Evolutionary conservation across 2,113 vertebrate genomes (phyloP), one percentile per base, ranked within the genome.

Genomic region (Carassius carassius): DNA sequence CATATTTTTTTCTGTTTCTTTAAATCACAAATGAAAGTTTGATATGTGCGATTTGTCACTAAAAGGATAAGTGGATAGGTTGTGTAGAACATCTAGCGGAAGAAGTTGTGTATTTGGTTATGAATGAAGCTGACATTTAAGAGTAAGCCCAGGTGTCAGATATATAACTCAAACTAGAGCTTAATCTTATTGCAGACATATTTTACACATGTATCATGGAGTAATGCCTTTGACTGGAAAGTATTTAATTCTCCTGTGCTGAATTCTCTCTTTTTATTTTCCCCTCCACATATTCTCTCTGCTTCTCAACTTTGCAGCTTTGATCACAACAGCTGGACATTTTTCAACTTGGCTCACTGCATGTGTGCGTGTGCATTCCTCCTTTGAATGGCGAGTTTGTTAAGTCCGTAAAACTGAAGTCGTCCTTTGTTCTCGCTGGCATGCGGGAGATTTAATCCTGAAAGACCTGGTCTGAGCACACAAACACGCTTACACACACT

Each of bases 341-440:
- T 82, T 83, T 83, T 83, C 83, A 83, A 76, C 80, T 78, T 83
- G 69, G 83, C 74, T 87, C 54, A 47, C 67, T 76, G 78, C 13
- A 47, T 54, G 74, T 58, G 69, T 12, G 69, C 4, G 19, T 21
- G 73, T 29, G 23, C 85, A 87, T 88, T 88, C 83, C 81, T 85
- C 21, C 49, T 72, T 51, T 90, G 87, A 90, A 89, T 89, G 79
- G 90, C 58, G 78, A 80, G 85, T 86, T 88, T 90, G 88, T 89
- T 87, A 89, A 87, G 82, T 82, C 89, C 65, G 49, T 72, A 84
- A 78, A 69, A 87, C 83, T 88, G 78, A 88, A 88, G 84, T 84
- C 32, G 8, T 84, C 79, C 82, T 88, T 90, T 89, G 90, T 89
- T 89, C 54, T 83, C 76, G 70, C 19, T 85, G 70, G 41, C 70